phyloP scores from a whole-genome alignment of 2,888 invertebrate species.

The Ceriagrion tenellum region DNA sequence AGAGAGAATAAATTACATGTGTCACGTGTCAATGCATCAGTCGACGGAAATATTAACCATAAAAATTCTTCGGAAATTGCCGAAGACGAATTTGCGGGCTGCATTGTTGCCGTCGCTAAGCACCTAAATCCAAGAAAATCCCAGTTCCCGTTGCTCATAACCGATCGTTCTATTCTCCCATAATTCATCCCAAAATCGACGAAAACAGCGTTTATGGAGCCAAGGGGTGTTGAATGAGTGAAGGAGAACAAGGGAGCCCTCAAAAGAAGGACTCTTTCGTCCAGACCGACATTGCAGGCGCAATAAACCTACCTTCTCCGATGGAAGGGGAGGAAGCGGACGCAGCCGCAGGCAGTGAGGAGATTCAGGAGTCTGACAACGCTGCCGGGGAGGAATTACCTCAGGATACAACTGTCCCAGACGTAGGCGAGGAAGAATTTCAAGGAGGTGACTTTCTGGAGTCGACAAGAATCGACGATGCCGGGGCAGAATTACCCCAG shows the following conservation, averaged over 20 bases:
- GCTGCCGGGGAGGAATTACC: background rate
- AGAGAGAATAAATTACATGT: background rate
- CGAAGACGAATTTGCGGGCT: background rate
- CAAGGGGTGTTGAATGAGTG: background rate
- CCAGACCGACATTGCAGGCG: background rate
- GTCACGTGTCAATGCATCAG: background rate
- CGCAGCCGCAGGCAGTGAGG: background rate
- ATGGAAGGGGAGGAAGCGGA: background rate
- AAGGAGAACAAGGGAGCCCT: background rate
- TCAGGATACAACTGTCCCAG: background rate
- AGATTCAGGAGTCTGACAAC: background rate
- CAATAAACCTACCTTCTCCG: background rate
- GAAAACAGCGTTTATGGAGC: background rate
- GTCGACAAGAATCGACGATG: background rate
- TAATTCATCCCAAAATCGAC: background rate
- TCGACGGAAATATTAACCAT: background rate
- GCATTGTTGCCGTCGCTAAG: conserved; percentile 12
- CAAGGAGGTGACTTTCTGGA: background rate
- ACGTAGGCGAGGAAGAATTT: background rate
- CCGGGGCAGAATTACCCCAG: background rate
- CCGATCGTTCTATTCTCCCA: background rate
- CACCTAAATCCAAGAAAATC: background rate
- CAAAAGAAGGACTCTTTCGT: background rate
- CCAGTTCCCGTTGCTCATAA: background rate
- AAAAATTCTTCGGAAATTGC: background rate